These are phyloP conservation scores for Desmodus rotundus DNA, from an alignment of 2,113 vertebrate species.

Conservation along the genomic window DNA sequence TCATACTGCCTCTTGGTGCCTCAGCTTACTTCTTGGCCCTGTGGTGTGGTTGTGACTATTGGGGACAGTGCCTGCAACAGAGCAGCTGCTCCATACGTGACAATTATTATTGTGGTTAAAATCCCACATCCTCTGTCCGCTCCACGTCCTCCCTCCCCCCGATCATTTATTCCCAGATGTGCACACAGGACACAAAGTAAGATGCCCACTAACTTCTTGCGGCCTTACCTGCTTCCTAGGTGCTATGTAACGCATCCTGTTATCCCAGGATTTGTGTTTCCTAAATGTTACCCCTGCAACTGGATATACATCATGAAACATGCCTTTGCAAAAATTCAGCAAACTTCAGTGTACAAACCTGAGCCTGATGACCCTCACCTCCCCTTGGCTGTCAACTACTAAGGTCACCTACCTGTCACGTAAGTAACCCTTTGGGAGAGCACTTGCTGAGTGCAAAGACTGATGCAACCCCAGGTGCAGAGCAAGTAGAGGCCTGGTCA, in stretches of 20 bases:
- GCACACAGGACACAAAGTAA: not conserved
- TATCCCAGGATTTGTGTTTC: not conserved
- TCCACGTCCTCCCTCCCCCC: not conserved
- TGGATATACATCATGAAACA: not conserved
- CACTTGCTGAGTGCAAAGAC: not conserved
- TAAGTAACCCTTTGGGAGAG: not conserved
- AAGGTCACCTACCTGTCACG: not conserved
- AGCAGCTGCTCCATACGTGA: not conserved
- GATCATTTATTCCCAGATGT: not conserved
- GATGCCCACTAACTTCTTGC: not conserved
- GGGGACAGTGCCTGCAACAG: not conserved
- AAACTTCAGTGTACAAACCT: not conserved
- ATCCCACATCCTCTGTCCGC: not conserved
- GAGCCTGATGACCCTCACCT: not conserved
- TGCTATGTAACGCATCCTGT: not conserved
- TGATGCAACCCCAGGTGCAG: not conserved
- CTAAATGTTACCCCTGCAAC: not conserved
- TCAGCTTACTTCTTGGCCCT: not conserved
- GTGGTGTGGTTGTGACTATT: accelerated
- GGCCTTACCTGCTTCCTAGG: not conserved
- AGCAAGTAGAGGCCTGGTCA: not conserved
- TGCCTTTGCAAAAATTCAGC: not conserved
- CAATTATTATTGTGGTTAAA: not conserved
- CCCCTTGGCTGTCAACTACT: not conserved
- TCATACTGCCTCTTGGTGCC: not conserved